Base-by-base conservation (phyloP, 2,888 invertebrate species). In the Sericinus montela region DNA sequence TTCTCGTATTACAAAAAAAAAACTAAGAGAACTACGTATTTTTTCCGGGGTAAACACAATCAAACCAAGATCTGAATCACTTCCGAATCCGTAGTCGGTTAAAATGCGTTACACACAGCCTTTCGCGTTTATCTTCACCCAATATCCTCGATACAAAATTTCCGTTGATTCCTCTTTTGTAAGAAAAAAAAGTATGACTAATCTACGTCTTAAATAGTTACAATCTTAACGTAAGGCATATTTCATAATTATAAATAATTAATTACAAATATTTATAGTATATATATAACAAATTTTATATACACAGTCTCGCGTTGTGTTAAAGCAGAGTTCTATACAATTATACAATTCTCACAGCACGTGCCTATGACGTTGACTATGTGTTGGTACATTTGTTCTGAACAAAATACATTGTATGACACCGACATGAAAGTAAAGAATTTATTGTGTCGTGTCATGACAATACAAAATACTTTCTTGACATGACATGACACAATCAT, bases 71-170 rank as follows among this genome's bases (percentile, higher is more conserved):
- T 32, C 56, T 62, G 63, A 73, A 65, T 69, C 60, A 71, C 57
- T 60, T 36, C 38, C 36, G 34, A 34, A 45, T 29, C 49, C 56
- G 62, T 60, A 66, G 48, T 72, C 70, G 62, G 67, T 73, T 68
- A 70, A 67, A 86, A 86, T 86, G 86, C 86, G 75, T 77, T 66
- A 61, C 77, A 78, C 86, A 85, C 86, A 87, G 86, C 86, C 85
- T 72, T 78, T 70, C 75, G 63, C 70, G 50, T 52, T 53, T 13
- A 48, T 43, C 19, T 51, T 53, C 58, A 43, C 42, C 30, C 13
- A 15, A 23, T 19, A 19, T 32, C 50, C 56, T 51, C 56, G 41
- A 45, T 60, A 65, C 58, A 61, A 66, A 65, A 68, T 64, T n/a
- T 68, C 63, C 69, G 62, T 68, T 66, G 63, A 67, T 65, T 63